Percentiles rank a stretch among this genome's conserved stretches.
Evolutionary conservation across 2,113 vertebrate genomes (phyloP).

Genomic region (Engystomops pustulosus): DNA sequence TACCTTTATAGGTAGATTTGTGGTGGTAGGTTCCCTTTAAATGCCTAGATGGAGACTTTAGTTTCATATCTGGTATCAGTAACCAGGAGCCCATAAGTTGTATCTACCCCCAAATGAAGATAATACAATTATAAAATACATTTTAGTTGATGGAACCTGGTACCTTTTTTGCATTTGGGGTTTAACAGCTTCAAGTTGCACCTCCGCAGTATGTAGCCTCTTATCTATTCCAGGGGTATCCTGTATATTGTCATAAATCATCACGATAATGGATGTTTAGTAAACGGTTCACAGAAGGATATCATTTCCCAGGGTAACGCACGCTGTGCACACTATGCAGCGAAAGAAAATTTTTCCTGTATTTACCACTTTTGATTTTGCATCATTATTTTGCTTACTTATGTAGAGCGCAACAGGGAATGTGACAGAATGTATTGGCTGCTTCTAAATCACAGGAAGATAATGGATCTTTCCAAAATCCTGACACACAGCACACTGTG

Average conservation of each 20-base stretch:
- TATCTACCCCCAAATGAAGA: too few species aligned
- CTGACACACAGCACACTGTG: neutral
- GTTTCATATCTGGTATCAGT: too few species aligned
- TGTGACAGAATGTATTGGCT: slow-evolving; percentile 3
- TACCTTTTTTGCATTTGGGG: too few species aligned
- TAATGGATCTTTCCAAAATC: slow-evolving; percentile 16
- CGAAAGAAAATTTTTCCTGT: neutral
- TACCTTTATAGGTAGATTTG: too few species aligned
- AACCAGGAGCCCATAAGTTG: too few species aligned
- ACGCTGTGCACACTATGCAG: neutral
- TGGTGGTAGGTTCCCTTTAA: too few species aligned
- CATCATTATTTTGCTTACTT: slow-evolving; percentile 21
- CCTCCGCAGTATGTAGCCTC: too few species aligned
- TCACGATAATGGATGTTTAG: neutral
- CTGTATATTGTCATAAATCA: neutral
- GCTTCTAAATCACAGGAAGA: slow-evolving; percentile 5
- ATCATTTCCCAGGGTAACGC: neutral
- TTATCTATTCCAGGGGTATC: neutral
- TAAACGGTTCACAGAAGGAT: neutral
- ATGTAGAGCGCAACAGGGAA: slow-evolving; percentile 18
- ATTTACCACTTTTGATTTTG: slow-evolving; percentile 7
- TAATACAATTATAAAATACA: too few species aligned
- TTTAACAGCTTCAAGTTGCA: too few species aligned
- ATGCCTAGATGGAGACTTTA: too few species aligned
- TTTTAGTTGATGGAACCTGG: too few species aligned